Evolutionary conservation across 2,888 invertebrate species (phyloP).

Genomic region (Cyclophora punctaria): DNA sequence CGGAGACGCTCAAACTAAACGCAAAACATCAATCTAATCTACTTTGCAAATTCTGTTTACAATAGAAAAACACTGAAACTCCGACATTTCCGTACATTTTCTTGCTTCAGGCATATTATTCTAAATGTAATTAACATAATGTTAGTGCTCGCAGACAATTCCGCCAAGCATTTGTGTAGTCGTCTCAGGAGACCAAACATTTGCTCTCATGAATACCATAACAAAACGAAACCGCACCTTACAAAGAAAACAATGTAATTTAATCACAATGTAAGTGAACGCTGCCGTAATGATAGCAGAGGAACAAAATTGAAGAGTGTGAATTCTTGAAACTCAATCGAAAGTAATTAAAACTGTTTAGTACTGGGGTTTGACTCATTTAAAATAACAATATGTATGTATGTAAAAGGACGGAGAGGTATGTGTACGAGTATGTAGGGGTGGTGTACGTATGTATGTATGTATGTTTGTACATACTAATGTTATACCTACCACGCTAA

Average conservation of each 20-base stretch:
- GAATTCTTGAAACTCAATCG: too few relatives aligned
- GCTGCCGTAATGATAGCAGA: constrained; percentile 16
- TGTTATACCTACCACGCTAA: too few relatives aligned
- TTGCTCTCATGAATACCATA: constrained; percentile 69
- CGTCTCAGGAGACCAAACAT: constrained; percentile 56
- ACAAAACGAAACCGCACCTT: constrained; percentile 54
- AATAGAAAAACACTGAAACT: constrained; percentile 6
- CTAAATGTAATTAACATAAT: constrained; percentile 65
- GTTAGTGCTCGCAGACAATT: constrained; percentile 46
- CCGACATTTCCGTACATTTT: constrained; percentile 10
- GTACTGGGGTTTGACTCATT: too few relatives aligned
- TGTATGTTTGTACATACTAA: too few relatives aligned
- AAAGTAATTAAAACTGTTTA: too few relatives aligned
- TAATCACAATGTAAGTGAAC: constrained; percentile 57
- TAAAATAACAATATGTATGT: too few relatives aligned
- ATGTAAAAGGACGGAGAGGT: too few relatives aligned
- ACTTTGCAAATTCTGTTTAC: constrained; percentile 9
- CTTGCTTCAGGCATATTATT: constrained; percentile 45
- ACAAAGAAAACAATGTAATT: constrained; percentile 64
- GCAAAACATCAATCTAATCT: too few relatives aligned
- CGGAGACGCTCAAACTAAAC: too few relatives aligned
- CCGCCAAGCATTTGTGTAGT: constrained; percentile 34
- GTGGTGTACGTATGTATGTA: too few relatives aligned
- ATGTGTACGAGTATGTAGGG: too few relatives aligned
- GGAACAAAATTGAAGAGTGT: too few relatives aligned